A percentile compares a stretch with the other conserved stretches of the same genome.
Evolutionary conservation across 2,888 invertebrate genomes (phyloP).

Genomic region (Amphipoea oculea): DNA sequence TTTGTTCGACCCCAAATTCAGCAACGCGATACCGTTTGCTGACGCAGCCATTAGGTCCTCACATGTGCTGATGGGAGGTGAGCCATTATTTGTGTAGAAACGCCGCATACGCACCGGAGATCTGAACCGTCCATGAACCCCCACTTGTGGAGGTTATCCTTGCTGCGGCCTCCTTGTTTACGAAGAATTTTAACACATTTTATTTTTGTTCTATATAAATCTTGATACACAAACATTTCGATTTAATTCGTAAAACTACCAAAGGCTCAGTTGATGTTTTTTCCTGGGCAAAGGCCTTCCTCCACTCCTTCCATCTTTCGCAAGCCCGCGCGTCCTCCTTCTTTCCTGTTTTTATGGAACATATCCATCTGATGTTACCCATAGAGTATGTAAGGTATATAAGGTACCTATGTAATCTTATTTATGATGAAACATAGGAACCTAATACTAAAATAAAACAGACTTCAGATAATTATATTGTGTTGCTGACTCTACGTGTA

Average conservation of each 20-base stretch:
- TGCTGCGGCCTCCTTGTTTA: too few species aligned
- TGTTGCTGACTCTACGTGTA: conserved; percentile 16
- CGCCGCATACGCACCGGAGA: too few species aligned
- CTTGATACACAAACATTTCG: background rate
- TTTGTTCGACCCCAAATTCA: too few species aligned
- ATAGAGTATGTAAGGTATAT: background rate
- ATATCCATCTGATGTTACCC: background rate
- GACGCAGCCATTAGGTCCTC: background rate
- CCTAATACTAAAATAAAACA: background rate
- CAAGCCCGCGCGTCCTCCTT: background rate
- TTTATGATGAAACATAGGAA: background rate
- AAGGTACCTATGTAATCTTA: background rate
- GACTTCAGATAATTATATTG: background rate
- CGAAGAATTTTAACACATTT: too few species aligned
- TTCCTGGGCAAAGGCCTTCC: background rate
- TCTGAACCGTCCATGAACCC: too few species aligned
- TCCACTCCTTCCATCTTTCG: background rate
- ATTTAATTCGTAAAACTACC: background rate
- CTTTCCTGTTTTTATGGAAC: background rate
- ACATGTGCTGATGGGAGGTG: background rate
- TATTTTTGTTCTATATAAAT: background rate
- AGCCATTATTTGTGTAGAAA: background rate
- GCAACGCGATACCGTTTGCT: background rate
- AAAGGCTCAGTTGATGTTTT: background rate
- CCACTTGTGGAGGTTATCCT: too few species aligned